Evolutionary conservation across 2,113 vertebrate genomes (phyloP).

Genomic region (Rhagologus leucostigma): DNA sequence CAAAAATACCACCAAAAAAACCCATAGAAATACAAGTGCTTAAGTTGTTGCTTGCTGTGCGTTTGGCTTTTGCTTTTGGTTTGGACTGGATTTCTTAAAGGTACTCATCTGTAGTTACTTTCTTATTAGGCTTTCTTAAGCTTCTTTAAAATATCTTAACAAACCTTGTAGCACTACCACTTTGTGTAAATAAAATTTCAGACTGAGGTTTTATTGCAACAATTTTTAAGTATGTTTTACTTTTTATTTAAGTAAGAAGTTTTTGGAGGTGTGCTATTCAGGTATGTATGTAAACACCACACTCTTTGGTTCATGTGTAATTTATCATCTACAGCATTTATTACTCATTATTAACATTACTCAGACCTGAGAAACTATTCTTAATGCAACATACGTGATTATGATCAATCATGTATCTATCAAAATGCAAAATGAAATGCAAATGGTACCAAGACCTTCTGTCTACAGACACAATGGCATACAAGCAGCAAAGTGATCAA

Average conservation of each 20-base stretch:
- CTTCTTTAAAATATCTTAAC: background rate
- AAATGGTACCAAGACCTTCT: background rate
- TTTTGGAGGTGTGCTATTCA: background rate
- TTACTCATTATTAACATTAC: background rate
- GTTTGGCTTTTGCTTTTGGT: background rate
- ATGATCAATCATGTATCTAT: background rate
- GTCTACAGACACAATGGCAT: background rate
- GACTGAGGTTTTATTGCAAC: background rate
- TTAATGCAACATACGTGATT: background rate
- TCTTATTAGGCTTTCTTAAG: background rate
- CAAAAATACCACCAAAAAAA: conserved; percentile 42
- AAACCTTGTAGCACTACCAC: background rate
- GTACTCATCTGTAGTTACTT: background rate
- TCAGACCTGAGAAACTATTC: background rate
- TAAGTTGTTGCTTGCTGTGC: background rate
- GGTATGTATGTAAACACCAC: background rate
- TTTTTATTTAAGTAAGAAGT: background rate
- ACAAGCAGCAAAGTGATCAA: background rate
- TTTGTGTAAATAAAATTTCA: background rate
- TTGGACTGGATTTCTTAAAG: background rate
- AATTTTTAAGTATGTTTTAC: background rate
- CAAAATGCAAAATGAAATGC: background rate
- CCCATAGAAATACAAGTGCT: background rate
- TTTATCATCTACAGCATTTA: background rate
- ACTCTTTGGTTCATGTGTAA: background rate